Evolutionary conservation across 35 echinoderm and acorn worm species (phyloP).

Genomic region (Stichopus chloronotus): DNA sequence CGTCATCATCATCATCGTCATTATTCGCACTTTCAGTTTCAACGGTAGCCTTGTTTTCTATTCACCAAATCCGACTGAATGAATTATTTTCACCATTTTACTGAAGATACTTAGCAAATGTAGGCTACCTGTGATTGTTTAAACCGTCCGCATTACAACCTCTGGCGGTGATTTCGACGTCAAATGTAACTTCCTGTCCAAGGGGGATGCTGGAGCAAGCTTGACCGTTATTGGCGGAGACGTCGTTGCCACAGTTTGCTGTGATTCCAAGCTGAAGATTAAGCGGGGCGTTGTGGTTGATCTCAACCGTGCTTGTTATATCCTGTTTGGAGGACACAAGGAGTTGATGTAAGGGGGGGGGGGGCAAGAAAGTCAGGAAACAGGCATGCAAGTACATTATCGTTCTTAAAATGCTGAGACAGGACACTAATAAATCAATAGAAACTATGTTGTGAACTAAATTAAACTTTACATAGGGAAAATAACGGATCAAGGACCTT

Average conservation of each 20-base stretch:
- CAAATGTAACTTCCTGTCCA: slow-evolving; percentile 16
- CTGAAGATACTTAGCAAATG: background rate
- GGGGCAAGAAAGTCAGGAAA: background rate
- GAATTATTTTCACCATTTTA: background rate
- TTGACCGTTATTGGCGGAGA: background rate
- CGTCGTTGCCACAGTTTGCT: slow-evolving; percentile 13
- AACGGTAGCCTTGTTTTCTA: background rate
- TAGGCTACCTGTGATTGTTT: background rate
- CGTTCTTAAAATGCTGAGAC: too few relatives aligned
- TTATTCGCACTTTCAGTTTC: background rate
- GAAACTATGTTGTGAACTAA: too few relatives aligned
- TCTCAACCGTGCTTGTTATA: slow-evolving; percentile 1
- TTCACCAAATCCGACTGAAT: background rate
- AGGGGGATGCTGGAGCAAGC: background rate
- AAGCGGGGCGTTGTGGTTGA: background rate
- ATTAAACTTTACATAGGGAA: too few relatives aligned
- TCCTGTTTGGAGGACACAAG: background rate
- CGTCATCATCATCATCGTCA: background rate
- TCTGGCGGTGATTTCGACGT: background rate
- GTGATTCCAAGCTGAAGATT: slow-evolving; percentile 8
- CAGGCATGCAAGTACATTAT: too few relatives aligned
- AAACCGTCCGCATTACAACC: background rate
- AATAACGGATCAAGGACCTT: too few relatives aligned
- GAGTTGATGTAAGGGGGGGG: background rate
- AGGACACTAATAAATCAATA: too few relatives aligned